Conservation (phyloP, 2,113 vertebrate species). For the Ranitomeya imitator region DNA sequence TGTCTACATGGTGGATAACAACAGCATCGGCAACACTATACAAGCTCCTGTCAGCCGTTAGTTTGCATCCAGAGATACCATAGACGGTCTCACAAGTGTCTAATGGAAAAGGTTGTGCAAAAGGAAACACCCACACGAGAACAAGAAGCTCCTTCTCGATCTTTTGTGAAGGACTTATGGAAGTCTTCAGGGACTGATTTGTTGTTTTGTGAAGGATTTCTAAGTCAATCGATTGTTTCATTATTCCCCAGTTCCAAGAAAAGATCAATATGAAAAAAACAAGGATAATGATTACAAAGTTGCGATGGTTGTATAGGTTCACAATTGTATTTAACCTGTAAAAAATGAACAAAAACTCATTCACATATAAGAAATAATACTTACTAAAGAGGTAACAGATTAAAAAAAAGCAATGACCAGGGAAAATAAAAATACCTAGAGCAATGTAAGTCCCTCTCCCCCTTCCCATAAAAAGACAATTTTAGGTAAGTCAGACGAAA, state of each 20-base stretch:
- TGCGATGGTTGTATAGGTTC: background rate
- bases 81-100: conserved; percentile 7
- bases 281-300: background rate
- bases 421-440: no score
- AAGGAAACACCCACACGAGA: conserved; percentile 38
- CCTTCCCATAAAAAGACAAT: background rate
- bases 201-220: background rate
- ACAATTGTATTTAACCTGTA: background rate
- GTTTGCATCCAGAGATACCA: background rate
- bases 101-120: conserved; percentile 1
- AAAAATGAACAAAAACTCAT: background rate
- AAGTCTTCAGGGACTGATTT: background rate
- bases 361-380: background rate
- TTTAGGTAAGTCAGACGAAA: background rate
- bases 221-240: background rate
- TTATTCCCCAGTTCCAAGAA: background rate
- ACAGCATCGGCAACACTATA: conserved; percentile 32
- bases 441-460: background rate
- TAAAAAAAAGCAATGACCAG: no score
- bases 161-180: background rate
- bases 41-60: conserved; percentile 3
- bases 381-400: background rate
- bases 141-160: conserved; percentile 26
- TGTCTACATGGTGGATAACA: conserved; percentile 38
- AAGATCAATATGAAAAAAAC: background rate